phyloP scores from a whole-genome alignment of 1,140 invertebrate species.

The Melanaphis sacchari region DNA sequence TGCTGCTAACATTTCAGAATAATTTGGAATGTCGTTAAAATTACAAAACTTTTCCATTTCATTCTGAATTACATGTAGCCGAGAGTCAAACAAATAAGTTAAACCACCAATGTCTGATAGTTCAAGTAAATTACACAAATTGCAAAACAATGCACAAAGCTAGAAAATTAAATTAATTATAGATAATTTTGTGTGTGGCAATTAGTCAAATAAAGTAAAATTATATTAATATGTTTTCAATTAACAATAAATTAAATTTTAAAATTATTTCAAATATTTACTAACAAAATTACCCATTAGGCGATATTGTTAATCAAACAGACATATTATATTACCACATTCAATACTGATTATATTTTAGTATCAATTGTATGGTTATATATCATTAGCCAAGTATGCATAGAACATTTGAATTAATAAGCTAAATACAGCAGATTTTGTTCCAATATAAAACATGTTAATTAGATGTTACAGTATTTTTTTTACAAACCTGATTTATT shows the following conservation, averaged over 20 bases:
- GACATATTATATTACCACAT: too few species aligned
- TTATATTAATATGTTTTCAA: neutral
- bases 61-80: neutral
- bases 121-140: conserved; percentile 35
- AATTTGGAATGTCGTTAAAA: conserved; percentile 21
- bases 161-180: neutral
- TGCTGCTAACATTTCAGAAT: neutral
- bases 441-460: neutral
- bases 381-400: neutral
- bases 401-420: neutral
- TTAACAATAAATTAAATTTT: neutral
- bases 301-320: too few species aligned
- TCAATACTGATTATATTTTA: too few species aligned
- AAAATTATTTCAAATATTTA: neutral
- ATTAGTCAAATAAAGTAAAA: too few species aligned
- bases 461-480: neutral
- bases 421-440: too few species aligned
- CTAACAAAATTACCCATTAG: neutral
- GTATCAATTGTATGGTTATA: neutral
- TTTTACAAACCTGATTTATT: conserved; percentile 32
- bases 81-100: conserved; percentile 34
- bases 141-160: conserved; percentile 41
- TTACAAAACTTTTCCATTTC: conserved; percentile 46
- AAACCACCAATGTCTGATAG: neutral
- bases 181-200: neutral